phyloP scores from a whole-genome alignment of 2,797 vertebrate genomes.

The Epinephelus awoara region DNA sequence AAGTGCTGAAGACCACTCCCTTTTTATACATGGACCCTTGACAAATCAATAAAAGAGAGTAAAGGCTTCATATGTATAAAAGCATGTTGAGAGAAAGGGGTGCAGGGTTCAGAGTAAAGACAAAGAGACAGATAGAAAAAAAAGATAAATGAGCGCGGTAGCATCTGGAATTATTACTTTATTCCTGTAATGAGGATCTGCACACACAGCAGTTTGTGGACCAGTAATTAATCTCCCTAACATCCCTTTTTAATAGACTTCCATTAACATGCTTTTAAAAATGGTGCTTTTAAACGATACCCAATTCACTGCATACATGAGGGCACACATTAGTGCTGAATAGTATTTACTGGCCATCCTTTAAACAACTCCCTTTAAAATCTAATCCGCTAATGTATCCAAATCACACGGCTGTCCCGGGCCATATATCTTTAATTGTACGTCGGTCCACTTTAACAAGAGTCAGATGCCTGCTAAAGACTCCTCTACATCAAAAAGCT shows the following conservation, averaged over 20 bases:
- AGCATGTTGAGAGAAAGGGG: background rate
- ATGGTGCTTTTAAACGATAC: slow-evolving; percentile 60
- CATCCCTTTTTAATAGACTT: slow-evolving; percentile 74
- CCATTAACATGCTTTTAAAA: slow-evolving; percentile 79
- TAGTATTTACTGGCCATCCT: slow-evolving; percentile 77
- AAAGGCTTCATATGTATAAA: slow-evolving; percentile 3
- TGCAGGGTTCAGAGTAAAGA: background rate
- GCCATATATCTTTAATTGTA: slow-evolving; percentile 84
- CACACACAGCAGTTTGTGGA: slow-evolving; percentile 65
- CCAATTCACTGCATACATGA: slow-evolving; percentile 59
- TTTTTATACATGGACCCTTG: background rate
- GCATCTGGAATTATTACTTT: slow-evolving; percentile 53
- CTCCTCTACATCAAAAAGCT: slow-evolving; percentile 81
- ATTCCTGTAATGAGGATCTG: slow-evolving; percentile 55
- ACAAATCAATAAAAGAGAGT: slow-evolving; percentile 3
- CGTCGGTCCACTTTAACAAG: slow-evolving; percentile 80
- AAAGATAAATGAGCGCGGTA: slow-evolving; percentile 51
- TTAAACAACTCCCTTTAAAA: slow-evolving; percentile 81
- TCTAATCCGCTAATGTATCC: slow-evolving; percentile 85
- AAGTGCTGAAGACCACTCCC: background rate
- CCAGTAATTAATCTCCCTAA: slow-evolving; percentile 70
- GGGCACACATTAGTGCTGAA: slow-evolving; percentile 68
- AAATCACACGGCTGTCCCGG: slow-evolving; percentile 79
- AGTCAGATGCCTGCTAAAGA: slow-evolving; percentile 73
- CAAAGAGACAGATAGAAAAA: slow-evolving; percentile 12